Base-by-base conservation (phyloP, 2,113 vertebrate genomes). In the Orycteropus afer region DNA sequence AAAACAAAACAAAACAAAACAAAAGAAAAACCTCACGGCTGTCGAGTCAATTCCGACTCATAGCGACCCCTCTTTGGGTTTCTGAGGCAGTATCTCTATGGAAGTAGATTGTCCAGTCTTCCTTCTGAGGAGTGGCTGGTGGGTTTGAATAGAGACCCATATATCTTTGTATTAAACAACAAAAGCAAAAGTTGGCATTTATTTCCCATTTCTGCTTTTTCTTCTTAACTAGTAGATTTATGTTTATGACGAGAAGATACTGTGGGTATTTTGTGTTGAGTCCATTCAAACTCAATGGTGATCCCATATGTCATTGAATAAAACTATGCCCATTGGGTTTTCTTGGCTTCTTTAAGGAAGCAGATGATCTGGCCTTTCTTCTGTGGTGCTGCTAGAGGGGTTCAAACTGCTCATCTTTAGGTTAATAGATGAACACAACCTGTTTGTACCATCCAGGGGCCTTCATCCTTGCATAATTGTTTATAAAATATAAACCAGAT, bases 201-300 rank as follows among this genome's bases (percentile, higher is more conserved):
- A 51, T 93, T 96, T 92, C 49, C 76, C 78, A 37, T 47, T 95
- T 97, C 92, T 97, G 69, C 45, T 49, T 85, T 96, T 94, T 12
- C 74, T 86, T 91, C 51, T 77, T 83, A 42, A 74, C 53, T 82
- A 47, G 86, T 65, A 86, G 83, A 93, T 78, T 80, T 89, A 83
- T 32, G 93, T 34, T 86, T 20, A 17, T 18, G 78, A 76, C 9
- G 49, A 87, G 92, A 94, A 84, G 89, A 89, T 89, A 82, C 27
- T 84, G 23, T 63, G 83, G 49, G 13, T 73, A 96, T 87, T 95
- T 82, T 89, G 71, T 71, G 18, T 40, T 22, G 8, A n/a, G 67
- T 40, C 18, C 7, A 71, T 40, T 71, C 7, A 18, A 71, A 37
- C 67, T 40, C n/a, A 71, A 20, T 22, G 67, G 67, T 0, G n/a